phyloP scores from a whole-genome alignment of 2,888 invertebrate species.

The Steinernema hermaphroditum region DNA sequence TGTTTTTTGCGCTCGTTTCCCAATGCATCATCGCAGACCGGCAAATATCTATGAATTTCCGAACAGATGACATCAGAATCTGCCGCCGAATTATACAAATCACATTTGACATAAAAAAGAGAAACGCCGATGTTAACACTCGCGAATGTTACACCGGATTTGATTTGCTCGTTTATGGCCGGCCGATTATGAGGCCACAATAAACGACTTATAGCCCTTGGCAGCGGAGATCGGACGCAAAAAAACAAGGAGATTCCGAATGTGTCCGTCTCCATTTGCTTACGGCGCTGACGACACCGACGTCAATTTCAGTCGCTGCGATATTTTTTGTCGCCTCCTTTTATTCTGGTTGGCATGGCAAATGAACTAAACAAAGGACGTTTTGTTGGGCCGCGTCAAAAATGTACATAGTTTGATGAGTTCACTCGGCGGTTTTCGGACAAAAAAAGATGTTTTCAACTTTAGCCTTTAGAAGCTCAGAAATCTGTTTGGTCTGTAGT shows the following conservation, averaged over 20 bases:
- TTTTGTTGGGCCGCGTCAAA: not conserved
- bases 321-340: not conserved
- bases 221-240: not conserved
- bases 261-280: not conserved
- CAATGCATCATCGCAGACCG: not conserved
- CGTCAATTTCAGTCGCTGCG: not conserved
- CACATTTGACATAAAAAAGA: not conserved
- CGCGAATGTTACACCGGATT: constrained; percentile 25
- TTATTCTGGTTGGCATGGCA: not conserved
- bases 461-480: too few relatives aligned
- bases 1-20: too few relatives aligned
- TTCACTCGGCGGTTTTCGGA: not conserved
- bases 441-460: not conserved
- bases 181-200: constrained; percentile 5
- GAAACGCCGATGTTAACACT: not conserved
- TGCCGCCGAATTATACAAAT: not conserved
- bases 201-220: constrained; percentile 17
- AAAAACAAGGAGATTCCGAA: constrained; percentile 1
- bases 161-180: constrained; percentile 27
- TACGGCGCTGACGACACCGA: not conserved
- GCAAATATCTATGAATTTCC: not conserved
- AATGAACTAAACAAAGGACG: not conserved
- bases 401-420: constrained; percentile 2
- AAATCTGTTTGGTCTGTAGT: too few relatives aligned
- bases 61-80: not conserved